phyloP scores from a whole-genome alignment of 2,797 vertebrate genomes.

The Sciurus vulgaris region DNA sequence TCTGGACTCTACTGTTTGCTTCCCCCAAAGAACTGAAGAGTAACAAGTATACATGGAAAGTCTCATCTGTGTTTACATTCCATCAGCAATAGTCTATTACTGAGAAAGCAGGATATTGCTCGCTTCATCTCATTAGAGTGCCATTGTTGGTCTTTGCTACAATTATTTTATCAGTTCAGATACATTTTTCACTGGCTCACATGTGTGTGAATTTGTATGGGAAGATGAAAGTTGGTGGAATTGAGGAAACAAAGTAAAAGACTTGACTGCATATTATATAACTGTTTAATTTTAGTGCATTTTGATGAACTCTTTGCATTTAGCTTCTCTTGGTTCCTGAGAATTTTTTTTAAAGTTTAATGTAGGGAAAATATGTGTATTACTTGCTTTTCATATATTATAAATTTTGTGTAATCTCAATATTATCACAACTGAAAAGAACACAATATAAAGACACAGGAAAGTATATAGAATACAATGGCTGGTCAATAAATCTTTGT shows the following conservation, averaged over 20 bases:
- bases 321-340: background rate
- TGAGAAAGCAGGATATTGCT: background rate
- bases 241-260: conserved; percentile 11
- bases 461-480: background rate
- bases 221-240: background rate
- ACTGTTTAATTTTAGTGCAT: background rate
- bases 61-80: background rate
- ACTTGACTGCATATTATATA: background rate
- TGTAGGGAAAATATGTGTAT: background rate
- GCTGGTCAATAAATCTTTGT: background rate
- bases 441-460: background rate
- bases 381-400: background rate
- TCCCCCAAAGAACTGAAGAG: background rate
- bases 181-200: background rate
- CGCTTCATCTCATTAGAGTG: background rate
- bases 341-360: background rate
- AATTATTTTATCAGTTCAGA: conserved; percentile 15
- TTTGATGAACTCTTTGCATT: background rate
- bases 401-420: background rate
- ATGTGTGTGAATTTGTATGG: background rate
- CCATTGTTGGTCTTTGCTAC: background rate
- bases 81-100: background rate
- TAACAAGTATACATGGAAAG: background rate
- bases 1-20: background rate
- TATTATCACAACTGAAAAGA: background rate